Evolutionary conservation across 2,113 vertebrate species (phyloP).

Genomic region (Coreoperca whiteheadi): DNA sequence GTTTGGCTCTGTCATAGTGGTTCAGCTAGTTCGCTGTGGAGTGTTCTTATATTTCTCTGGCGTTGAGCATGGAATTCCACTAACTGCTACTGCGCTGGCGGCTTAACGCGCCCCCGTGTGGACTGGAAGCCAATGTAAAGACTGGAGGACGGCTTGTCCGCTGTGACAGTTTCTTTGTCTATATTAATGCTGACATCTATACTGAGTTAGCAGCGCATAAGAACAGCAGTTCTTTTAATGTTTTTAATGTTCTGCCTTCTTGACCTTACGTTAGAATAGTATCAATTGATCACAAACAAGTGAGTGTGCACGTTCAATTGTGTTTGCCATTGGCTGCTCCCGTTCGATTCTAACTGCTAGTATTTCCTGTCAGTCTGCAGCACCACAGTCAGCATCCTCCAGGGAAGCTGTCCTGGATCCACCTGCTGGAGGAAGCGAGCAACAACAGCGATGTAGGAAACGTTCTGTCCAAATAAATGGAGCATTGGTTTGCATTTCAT

Average conservation of each 20-base stretch:
- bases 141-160: too few relatives aligned
- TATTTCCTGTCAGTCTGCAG: not conserved
- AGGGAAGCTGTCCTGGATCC: not conserved
- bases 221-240: too few relatives aligned
- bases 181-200: not conserved
- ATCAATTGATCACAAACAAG: too few relatives aligned
- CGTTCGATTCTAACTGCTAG: not conserved
- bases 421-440: conserved; percentile 19
- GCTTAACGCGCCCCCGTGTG: too few relatives aligned
- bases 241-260: not conserved
- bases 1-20: not conserved
- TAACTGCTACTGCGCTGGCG: not conserved
- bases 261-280: too few relatives aligned
- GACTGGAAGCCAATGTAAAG: too few relatives aligned
- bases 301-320: not conserved
- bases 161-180: not conserved
- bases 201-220: not conserved
- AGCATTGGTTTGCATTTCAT: not conserved
- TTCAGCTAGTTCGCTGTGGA: not conserved
- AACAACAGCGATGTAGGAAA: not conserved
- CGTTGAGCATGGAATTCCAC: not conserved
- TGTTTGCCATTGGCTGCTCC: not conserved
- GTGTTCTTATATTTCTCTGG: not conserved
- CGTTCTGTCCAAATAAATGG: not conserved
- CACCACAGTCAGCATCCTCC: not conserved